A percentile compares a stretch with the other conserved stretches of the same genome.
Conservation (phyloP, 1,140 invertebrate genomes). For the Bombus waltoni region DNA sequence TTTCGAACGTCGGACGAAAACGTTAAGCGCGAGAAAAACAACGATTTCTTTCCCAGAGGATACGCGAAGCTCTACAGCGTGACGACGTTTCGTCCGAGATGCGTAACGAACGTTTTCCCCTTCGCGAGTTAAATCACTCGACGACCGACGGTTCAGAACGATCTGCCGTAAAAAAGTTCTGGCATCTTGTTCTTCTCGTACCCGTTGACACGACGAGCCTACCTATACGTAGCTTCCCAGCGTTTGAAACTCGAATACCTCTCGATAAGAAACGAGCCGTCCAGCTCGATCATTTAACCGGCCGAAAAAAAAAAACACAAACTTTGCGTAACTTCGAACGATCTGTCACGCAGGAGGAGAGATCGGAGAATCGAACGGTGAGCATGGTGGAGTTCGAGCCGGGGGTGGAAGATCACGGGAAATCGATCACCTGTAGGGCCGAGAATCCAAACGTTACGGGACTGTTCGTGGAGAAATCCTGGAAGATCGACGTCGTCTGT, state of each 20-base stretch:
- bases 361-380: constrained; percentile 91
- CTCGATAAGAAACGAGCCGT: not conserved
- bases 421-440: constrained; percentile 87
- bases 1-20: not conserved
- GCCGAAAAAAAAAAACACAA: not conserved
- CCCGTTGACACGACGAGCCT: not conserved
- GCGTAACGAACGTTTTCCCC: not conserved
- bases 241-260: not conserved
- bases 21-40: not conserved
- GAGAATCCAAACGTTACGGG: constrained; percentile 92
- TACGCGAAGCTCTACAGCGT: not conserved
- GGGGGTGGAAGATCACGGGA: constrained; percentile 88
- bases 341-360: constrained; percentile 87
- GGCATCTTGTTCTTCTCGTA: not conserved
- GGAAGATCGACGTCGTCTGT: constrained; percentile 95
- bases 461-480: constrained; percentile 90
- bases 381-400: constrained; percentile 91
- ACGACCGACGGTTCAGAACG: not conserved
- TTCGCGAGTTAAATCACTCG: not conserved
- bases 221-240: too few relatives aligned
- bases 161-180: not conserved
- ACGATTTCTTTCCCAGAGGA: not conserved
- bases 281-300: not conserved
- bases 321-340: not conserved
- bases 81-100: not conserved